Evolutionary conservation across 2,113 vertebrate species (phyloP), one percentile per base, ranked within the genome.

Genomic region (Trogon melanurus): DNA sequence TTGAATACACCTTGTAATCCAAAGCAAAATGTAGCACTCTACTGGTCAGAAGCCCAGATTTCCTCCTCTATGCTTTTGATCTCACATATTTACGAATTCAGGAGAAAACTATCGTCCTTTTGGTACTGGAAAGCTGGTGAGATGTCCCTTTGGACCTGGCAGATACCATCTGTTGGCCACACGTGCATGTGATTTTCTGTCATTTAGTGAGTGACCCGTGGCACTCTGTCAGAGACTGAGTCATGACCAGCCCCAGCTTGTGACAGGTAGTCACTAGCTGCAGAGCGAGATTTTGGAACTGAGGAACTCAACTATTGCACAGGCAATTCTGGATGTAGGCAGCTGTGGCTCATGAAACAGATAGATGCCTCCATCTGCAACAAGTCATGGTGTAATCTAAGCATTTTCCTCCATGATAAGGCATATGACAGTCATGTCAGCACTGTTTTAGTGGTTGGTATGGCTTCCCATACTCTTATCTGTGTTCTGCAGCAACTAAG

Each of bases 141-240:
- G 51, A 84, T 88, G 26, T 73, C 29, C 10, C 21, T 79, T 85
- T 57, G 70, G 50, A 18, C 13, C n/a, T 83, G n/a, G 18, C 45
- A 85, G 58, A 13, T 38, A 23, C 8, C 32, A 47, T 50, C 50
- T 38, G 58, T 76, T 56, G 30, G 56, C 16, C 32, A 12, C 27
- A 34, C 0, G 1, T 48, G 20, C 5, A 11, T 38, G 25, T 5
- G n/a, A 11, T 22, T 66, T 18, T 48, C 51, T 70, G 41, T 64
- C 36, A 22, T 1, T 54, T 11, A n/a, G 11, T 19, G 44, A 74
- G 45, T 27, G 60, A 30, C 50, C 36, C 15, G 54, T 7, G 11
- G 50, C 48, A 6, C 26, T 41, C 16, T 11, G 11, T 54, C 53
- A 25, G 30, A 16, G n/a, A 10, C 10, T 16, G 30, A 75, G 41